A percentile compares a stretch with the other conserved stretches of the same genome.
Evolutionary conservation across 2,113 vertebrate species (phyloP).

Genomic region (Sterrhoptilus dennistouni): DNA sequence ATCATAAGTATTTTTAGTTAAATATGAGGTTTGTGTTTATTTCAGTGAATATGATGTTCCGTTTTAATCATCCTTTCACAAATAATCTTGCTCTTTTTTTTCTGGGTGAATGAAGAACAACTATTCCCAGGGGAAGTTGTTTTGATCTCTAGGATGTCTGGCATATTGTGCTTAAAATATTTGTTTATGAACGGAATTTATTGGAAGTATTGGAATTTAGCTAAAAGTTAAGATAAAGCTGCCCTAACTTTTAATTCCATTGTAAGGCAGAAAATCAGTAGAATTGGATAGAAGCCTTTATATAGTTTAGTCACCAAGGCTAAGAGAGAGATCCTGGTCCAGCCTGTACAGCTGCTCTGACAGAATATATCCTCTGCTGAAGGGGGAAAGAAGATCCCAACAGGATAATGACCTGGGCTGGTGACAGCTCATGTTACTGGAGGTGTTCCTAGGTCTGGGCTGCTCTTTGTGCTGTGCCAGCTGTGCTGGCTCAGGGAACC

Average conservation of each 20-base stretch:
- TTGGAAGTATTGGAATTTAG: background rate
- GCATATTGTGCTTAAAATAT: background rate
- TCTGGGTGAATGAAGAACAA: background rate
- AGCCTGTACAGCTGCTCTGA: background rate
- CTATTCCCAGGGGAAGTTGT: background rate
- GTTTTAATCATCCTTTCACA: constrained; percentile 7
- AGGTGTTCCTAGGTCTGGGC: too few species aligned
- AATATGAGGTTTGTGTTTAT: background rate
- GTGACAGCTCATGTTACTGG: fast-evolving
- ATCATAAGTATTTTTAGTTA: background rate
- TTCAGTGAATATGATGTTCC: background rate
- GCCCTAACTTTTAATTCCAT: background rate
- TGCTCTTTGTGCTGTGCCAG: background rate
- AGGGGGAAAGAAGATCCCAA: background rate
- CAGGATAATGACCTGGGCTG: background rate
- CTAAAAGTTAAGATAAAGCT: background rate
- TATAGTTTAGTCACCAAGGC: background rate
- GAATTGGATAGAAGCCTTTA: background rate
- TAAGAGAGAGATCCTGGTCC: background rate
- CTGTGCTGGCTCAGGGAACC: fast-evolving
- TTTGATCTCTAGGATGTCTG: background rate
- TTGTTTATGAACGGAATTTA: background rate
- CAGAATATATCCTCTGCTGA: background rate
- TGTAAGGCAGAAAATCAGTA: background rate
- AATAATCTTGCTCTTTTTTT: background rate